Conservation (phyloP, 2,888 invertebrate species). For the Tortrix viridana region DNA sequence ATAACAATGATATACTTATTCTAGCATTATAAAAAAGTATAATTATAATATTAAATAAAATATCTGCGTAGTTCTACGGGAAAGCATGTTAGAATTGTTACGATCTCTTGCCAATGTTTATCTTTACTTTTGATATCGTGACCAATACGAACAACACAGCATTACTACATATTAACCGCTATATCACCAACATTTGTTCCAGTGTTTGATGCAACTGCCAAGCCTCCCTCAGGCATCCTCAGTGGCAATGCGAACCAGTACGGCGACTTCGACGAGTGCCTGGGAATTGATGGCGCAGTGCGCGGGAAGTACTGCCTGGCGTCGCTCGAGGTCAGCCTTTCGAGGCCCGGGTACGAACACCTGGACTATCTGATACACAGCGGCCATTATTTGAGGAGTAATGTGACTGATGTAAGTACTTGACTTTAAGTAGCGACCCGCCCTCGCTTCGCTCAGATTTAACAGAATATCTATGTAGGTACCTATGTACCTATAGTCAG, state of each 20-base stretch:
- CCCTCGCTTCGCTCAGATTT: too few relatives aligned
- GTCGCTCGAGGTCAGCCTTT: conserved; percentile 75
- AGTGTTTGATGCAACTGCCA: conserved; percentile 90
- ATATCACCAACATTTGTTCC: conserved; percentile 62
- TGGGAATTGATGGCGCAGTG: conserved; percentile 81
- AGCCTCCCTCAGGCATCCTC: conserved; percentile 87
- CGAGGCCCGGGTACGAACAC: conserved; percentile 54
- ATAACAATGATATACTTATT: too few relatives aligned
- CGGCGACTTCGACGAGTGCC: conserved; percentile 88
- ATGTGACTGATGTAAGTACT: conserved; percentile 80
- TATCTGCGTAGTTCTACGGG: too few relatives aligned
- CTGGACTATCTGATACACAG: conserved; percentile 79
- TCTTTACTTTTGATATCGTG: too few relatives aligned
- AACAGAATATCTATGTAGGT: too few relatives aligned
- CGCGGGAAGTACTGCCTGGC: conserved; percentile 87
- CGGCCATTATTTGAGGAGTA: conserved; percentile 80
- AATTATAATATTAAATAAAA: too few relatives aligned
- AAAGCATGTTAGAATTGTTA: too few relatives aligned
- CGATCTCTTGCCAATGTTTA: too few relatives aligned
- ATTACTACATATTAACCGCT: too few relatives aligned
- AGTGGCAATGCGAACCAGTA: conserved; percentile 88
- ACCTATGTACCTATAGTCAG: too few relatives aligned
- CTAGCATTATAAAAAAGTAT: too few relatives aligned
- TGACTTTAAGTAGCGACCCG: background rate
- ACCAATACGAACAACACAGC: too few relatives aligned